Evolutionary conservation across 2,888 invertebrate genomes (phyloP).

Genomic region (Pyrgus malvae): DNA sequence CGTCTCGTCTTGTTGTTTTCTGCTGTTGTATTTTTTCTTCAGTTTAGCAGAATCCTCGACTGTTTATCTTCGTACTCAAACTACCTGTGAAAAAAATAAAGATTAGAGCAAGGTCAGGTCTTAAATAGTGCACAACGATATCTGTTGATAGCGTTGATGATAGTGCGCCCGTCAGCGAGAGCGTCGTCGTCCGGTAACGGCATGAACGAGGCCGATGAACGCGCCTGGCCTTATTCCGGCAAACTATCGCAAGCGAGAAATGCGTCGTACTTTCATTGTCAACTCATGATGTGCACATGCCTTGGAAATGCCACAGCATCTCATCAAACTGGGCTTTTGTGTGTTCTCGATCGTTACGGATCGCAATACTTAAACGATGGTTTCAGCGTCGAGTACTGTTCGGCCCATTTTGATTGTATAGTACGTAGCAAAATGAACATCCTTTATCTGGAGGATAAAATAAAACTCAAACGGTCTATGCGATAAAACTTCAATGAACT

Average conservation of each 20-base stretch:
- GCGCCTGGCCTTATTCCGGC: constrained; percentile 75
- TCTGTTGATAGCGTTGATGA: constrained; percentile 16
- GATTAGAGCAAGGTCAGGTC: no score
- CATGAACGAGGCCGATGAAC: constrained; percentile 76
- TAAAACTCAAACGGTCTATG: no score
- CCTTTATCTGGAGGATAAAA: no score
- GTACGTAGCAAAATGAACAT: no score
- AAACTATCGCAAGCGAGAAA: constrained; percentile 77
- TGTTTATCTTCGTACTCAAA: background rate
- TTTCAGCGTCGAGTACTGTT: no score
- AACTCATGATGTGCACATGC: constrained; percentile 56
- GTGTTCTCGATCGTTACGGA: background rate
- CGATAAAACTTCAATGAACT: no score
- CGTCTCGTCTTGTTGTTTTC: background rate
- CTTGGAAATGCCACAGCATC: constrained; percentile 6
- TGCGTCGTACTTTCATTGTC: constrained; percentile 78
- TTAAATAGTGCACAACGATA: background rate
- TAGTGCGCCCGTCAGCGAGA: constrained; percentile 41
- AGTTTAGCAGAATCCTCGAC: background rate
- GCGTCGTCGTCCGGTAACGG: constrained; percentile 55
- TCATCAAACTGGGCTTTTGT: background rate
- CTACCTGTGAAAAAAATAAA: no score
- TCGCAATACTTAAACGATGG: no score
- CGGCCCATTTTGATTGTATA: no score
- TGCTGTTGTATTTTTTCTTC: background rate